Base-by-base conservation (phyloP, 1,140 invertebrate species). In the Parasteatoda tepidariorum region DNA sequence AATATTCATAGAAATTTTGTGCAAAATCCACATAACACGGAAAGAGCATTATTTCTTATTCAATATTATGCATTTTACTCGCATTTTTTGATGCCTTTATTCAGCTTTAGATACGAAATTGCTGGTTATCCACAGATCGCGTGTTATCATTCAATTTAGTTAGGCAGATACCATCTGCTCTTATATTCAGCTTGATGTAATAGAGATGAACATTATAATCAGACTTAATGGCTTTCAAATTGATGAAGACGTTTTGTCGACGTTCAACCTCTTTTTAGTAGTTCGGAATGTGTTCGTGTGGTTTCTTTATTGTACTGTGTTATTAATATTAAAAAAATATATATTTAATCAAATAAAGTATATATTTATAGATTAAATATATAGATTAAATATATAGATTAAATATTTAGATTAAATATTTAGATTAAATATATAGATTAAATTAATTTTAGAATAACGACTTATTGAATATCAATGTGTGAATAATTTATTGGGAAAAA, bases 141-240 rank as follows among this genome's bases (percentile, higher is more conserved):
- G 73, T 75, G 73, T 41, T 38, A 26, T 13, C 11, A 75, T 75
- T 75, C 73, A 75, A 62, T 75, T 75, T 75, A 28, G 57, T 9
- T 62, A 22, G 22, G 24, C 13, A 30, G 26, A 24, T 18, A 13
- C 28, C 18, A 57, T n/a, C 48, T 57, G 33, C 38, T 68, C 22
- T 9, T 11, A 22, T 2, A 38, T 48, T 48, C 38, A 28, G 26
- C 62, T 55, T 11, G 57, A 1, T 26, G 24, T 41, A 62, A 75
- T 75, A 24, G 57, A 75, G 57, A 75, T 75, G 73, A 75, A 75
- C 34, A 75, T 75, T 75, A 75, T 61, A 75, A 75, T 75, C 57
- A 41, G 5, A 28, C 24, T 26, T 15, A 22, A 48, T n/a, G 28
- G 24, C 33, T 62, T 75, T 54, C 57, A 75, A 61, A 75, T 34